Base-by-base conservation (phyloP, 2,888 invertebrate genomes). In the Omphaloscelis lunosa region DNA sequence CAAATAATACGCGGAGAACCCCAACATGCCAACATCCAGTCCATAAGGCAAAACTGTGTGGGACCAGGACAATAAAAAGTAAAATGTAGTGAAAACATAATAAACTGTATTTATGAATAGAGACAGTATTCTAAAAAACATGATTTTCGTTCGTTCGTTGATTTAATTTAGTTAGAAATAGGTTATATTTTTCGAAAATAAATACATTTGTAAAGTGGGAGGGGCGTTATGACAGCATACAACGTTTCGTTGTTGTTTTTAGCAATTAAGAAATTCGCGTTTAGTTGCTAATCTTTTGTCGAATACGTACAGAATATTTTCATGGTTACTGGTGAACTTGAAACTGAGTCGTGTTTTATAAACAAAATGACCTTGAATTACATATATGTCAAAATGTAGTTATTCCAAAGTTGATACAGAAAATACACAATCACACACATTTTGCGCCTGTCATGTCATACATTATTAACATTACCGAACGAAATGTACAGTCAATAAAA, bases 21-120 rank as follows among this genome's bases (percentile, higher is more conserved):
- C 95, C 8, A 95, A 48, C 66, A 96, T 65, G 2, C 95, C 96
- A 27, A 96, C 88, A 82, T 96, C 96, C 72, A 96, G 61, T 0
- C 96, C 96, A 41, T 94, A 91, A 0, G 96, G 96, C 63, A 96
- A 83, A 85, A 96, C 96, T 96, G 93, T 87, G 80, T 95, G 95
- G 62, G 94, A 91, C 79, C 94, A 89, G 15, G 90, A 91, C 81
- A 94, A 88, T 86, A 93, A 88, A 79, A 88, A 90, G 84, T 92
- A 93, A 84, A 93, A 80, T 81, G 91, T 91, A 59, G 88, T 89
- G 73, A 92, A 90, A 77, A 92, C 75, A 88, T 93, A 93, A 81
- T 90, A 94, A 70, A 93, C 80, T 82, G 92, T 89, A 77, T 90
- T 94, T 82, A 93, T 89, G 41, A 92, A 63, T 70, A 93, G 88